Evolutionary conservation across 2,888 invertebrate genomes (phyloP), one percentile per base, ranked within the genome.

Genomic region (Alloscopus bannaensis): DNA sequence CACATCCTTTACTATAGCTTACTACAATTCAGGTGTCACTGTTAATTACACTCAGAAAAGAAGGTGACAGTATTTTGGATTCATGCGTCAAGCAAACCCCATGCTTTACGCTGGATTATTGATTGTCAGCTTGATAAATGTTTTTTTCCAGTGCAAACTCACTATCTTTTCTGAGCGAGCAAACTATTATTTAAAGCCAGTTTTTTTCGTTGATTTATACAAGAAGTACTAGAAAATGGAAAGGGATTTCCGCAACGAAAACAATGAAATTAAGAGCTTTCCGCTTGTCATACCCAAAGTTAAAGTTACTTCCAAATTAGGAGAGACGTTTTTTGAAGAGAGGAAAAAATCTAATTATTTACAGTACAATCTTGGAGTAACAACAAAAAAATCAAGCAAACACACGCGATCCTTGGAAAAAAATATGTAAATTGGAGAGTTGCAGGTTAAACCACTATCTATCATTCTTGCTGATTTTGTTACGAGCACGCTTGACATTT

Each of bases 381-480:
- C 4, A 3, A n/a, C 2, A 26, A n/a, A 8, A 26, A 47, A 11
- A 47, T 4, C 47, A n/a, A 11, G 8, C 36, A 36, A 8, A 29
- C 60, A 20, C 29, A 60, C 36, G 31, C 3, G 29, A 36, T n/a
- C 2, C 60, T n/a, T 36, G 18, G n/a, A 4, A 55, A 8, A 8
- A n/a, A 22, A 2, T 42, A 66, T 24, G 52, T 29, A 68, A 68
- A 68, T 68, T 52, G 52, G 55, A 36, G 52, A 55, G 55, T 68
- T 68, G 68, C 68, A 55, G 36, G 68, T 68, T 45, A 55, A 68
- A 40, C 11, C 55, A 22, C 55, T 68, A 68, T 68, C 52, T 68
- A 68, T 68, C 68, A 68, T 68, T 68, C 31, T 55, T 20, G 20
- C 26, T 36, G 55, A 40, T 68, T 55, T 68, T 11, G n/a, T 1